Evolutionary conservation across 2,888 invertebrate genomes (phyloP), one percentile per base, ranked within the genome.

Genomic region (Cheilosia urbana): DNA sequence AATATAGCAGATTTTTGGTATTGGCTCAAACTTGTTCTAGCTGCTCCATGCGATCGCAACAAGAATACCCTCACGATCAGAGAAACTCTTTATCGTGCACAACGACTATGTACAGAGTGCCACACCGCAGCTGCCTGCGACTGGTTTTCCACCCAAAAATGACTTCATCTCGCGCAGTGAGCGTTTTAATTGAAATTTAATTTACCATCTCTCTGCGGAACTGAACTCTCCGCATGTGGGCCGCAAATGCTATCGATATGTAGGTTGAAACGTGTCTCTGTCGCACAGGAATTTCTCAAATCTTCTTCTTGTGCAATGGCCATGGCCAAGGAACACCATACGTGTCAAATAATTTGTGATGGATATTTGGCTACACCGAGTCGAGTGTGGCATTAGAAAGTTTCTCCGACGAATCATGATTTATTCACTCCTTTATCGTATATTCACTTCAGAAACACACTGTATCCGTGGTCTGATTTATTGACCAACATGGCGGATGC

Each of bases 111-210:
- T 30, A 15, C 27, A 13, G 15, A n/a, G 7, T 37, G 6, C 34
- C 27, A 19, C 27, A 17, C 17, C 47, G 13, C 15, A 4, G n/a
- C 11, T 30, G 45, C 15, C 27, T n/a, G 24, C 34, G 24, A 47
- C 40, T 19, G 24, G 69, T 72, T 79, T 58, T 79, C 11, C 47
- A 17, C 51, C 60, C 58, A 21, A 30, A 60, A 72, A 66, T 73
- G 58, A 62, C 51, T 68, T 73, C 73, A 68, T 66, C 53, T 62
- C 65, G 19, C 58, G 11, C 45, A 37, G 21, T 60, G 75, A 65
- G 53, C 63, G 53, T 69, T 84, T 84, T 84, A 84, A 80, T 84
- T 84, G 84, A 84, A 84, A 84, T 80, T 84, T 75, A 84, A 84
- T 84, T 84, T 75, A 69, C 75, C 71, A 83, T 83, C 63, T 63